These are phyloP conservation scores for Ginglymostoma cirratum DNA, from an alignment of 2,113 vertebrate species.

Conservation along the genomic window DNA sequence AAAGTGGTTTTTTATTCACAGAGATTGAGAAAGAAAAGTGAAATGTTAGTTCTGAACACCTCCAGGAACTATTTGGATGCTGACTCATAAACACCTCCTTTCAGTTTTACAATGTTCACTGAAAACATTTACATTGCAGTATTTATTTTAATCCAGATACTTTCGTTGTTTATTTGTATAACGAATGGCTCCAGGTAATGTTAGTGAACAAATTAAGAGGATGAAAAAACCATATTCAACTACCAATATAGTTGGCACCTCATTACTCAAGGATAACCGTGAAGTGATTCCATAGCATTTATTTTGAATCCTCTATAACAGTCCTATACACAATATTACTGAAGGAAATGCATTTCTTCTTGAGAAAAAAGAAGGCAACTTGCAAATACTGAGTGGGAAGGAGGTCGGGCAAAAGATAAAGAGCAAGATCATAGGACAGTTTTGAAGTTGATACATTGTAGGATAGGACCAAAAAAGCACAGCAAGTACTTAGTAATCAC, in stretches of 20 bases:
- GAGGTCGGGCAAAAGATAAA: neutral
- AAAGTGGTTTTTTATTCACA: neutral
- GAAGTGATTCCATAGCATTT: neutral
- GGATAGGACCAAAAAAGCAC: neutral
- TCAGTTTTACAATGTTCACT: neutral
- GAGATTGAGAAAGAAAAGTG: neutral
- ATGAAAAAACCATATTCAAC: neutral
- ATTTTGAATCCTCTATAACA: neutral
- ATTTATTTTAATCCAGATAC: neutral
- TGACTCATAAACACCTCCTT: neutral
- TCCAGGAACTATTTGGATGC: neutral
- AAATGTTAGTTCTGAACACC: neutral
- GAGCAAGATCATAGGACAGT: neutral
- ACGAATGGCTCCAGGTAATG: neutral
- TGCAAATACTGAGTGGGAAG: neutral
- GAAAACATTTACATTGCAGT: neutral
- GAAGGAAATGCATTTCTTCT: neutral
- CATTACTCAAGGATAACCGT: neutral
- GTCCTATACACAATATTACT: neutral
- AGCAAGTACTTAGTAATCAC: neutral
- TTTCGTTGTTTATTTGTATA: neutral
- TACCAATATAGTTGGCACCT: neutral
- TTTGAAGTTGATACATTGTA: neutral
- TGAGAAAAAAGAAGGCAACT: neutral
- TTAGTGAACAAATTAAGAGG: neutral